Conservation (phyloP, 2,113 vertebrate species). For the Ginglymostoma cirratum region DNA sequence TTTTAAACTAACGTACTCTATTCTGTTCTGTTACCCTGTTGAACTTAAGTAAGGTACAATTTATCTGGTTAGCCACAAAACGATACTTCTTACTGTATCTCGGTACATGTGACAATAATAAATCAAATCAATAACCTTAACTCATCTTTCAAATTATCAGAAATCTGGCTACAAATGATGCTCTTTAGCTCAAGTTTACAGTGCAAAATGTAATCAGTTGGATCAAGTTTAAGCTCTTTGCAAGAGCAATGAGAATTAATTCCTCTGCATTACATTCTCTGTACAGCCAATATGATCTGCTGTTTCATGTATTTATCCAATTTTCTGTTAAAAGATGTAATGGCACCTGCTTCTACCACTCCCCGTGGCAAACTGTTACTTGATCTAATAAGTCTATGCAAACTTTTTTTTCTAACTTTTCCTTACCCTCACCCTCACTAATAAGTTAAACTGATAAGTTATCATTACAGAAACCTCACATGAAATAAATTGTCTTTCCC, state of each 20-base stretch:
- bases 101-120: too few species aligned
- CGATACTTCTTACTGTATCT: too few species aligned
- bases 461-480: background rate
- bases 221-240: background rate
- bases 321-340: background rate
- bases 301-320: background rate
- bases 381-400: background rate
- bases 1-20: background rate
- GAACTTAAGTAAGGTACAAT: too few species aligned
- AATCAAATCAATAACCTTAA: background rate
- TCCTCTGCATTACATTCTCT: background rate
- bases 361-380: background rate
- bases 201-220: background rate
- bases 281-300: too few species aligned
- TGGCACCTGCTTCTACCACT: background rate
- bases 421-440: background rate
- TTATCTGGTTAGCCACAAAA: too few species aligned
- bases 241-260: background rate
- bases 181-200: background rate
- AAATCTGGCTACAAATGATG: background rate
- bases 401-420: background rate
- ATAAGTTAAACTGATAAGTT: background rate
- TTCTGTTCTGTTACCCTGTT: too few species aligned
- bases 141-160: background rate
- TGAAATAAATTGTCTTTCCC: background rate